Evolutionary conservation across 2,888 invertebrate species (phyloP), one percentile per base, ranked within the genome.

Genomic region (Alloscopus bannaensis): DNA sequence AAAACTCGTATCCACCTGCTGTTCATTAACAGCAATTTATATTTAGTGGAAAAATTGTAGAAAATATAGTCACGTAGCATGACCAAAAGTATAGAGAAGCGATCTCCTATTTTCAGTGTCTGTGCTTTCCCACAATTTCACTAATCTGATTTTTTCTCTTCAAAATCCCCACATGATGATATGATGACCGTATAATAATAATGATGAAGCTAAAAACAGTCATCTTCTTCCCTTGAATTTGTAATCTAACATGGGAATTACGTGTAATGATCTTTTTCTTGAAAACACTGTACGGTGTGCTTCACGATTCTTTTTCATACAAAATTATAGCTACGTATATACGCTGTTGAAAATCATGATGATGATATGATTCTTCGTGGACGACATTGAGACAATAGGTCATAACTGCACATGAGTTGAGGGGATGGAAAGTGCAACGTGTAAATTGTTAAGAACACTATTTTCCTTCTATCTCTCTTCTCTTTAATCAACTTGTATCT

Each of bases 321-420:
- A 36, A 36, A 36, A 36, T 8, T 36, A 36, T 36, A 36, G 8
- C 36, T 36, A 36, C 6, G 13, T 36, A 36, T 36, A 13, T 36
- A 13, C 36, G 13, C 8, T 36, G 13, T 36, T 36, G 36, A 36
- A 36, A 36, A 36, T 36, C 8, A 6, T 36, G 13, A 36, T 36
- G 36, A 36, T 36, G 36, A 47, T 47, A 47, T n/a, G 4, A 4
- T 18, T 18, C 8, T 47, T n/a, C 16, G 50, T 4, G 6, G 50
- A 55, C 26, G 55, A 55, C 55, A 55, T 55, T 60, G 60, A 60
- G 60, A 60, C 60, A 60, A 60, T 60, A 36, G 60, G 60, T 60
- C 60, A 60, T 60, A 3, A 28, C 18, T 16, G 18, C 18, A 47
- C 24, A 22, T n/a, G 55, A 55, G 22, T 22, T 22, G 24, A 2